Conservation (phyloP, 1,140 invertebrate genomes). For the Drosophila paulistorum region DNA sequence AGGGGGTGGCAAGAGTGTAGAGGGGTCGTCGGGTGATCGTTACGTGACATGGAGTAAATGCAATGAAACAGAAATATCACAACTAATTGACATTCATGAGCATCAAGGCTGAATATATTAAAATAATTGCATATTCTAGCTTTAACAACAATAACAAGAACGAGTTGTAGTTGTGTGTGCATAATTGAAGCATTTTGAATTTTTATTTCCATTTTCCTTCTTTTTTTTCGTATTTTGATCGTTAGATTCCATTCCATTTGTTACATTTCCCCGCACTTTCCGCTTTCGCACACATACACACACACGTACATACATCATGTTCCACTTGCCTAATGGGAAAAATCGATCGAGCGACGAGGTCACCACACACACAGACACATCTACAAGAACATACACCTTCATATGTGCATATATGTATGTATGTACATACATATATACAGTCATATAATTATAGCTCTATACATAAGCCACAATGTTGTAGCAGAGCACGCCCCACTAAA, state of each 20-base stretch:
- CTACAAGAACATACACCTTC: too few relatives aligned
- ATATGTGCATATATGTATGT: slow-evolving; percentile 4
- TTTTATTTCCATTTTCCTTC: background rate
- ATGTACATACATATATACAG: slow-evolving; percentile 9
- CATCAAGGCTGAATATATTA: slow-evolving; percentile 76
- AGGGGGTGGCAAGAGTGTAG: slow-evolving; percentile 23
- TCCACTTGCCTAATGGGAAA: slow-evolving; percentile 45
- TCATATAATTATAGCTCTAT: slow-evolving; percentile 44
- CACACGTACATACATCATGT: background rate
- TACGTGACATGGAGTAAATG: slow-evolving; percentile 54
- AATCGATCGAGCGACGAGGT: slow-evolving; percentile 55
- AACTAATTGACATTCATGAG: slow-evolving; percentile 77
- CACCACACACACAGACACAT: slow-evolving; percentile 1
- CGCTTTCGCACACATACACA: slow-evolving; percentile 32
- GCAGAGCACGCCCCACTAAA: slow-evolving; percentile 21
- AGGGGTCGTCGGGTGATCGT: slow-evolving; percentile 7
- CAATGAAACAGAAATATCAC: slow-evolving; percentile 22
- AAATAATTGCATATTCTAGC: slow-evolving; percentile 77
- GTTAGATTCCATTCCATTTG: slow-evolving; percentile 42
- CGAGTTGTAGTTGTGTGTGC: slow-evolving; percentile 31
- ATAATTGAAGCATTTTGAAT: slow-evolving; percentile 61
- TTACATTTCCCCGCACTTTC: slow-evolving; percentile 48
- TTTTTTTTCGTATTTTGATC: background rate
- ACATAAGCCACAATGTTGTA: slow-evolving; percentile 30
- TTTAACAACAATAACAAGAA: slow-evolving; percentile 37